Conservation (phyloP, 2,113 vertebrate genomes). For the Cisticola juncidis region DNA sequence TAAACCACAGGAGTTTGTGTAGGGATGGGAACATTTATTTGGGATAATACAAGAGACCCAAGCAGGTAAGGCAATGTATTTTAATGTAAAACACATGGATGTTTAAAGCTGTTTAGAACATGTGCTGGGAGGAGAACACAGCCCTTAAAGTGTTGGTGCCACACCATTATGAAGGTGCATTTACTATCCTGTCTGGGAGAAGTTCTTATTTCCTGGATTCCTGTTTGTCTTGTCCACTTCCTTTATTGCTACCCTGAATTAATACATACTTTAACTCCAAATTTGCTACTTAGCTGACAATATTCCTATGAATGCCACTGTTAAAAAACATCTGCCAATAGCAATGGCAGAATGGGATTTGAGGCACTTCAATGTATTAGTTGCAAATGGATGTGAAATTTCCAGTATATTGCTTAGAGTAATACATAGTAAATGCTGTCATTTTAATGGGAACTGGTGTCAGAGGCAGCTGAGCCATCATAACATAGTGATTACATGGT, state of each 20-base stretch:
- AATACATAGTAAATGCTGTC: neutral
- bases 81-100: neutral
- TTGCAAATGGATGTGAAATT: neutral
- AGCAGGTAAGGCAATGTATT: neutral
- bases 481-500: neutral
- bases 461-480: neutral
- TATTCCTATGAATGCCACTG: neutral
- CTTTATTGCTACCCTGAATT: neutral
- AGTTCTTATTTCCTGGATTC: neutral
- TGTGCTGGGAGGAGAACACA: neutral
- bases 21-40: neutral
- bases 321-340: neutral
- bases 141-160: neutral
- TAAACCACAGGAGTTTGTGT: neutral
- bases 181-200: neutral
- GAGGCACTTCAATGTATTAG: neutral
- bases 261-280: neutral
- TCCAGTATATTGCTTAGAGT: neutral
- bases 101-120: neutral
- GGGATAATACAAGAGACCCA: neutral
- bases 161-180: neutral
- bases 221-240: neutral
- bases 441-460: neutral
- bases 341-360: neutral
- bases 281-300: neutral